Evolutionary conservation across 64 coral and sea anemone genomes (phyloP).

Genomic region (Dendronephthya gigantea): DNA sequence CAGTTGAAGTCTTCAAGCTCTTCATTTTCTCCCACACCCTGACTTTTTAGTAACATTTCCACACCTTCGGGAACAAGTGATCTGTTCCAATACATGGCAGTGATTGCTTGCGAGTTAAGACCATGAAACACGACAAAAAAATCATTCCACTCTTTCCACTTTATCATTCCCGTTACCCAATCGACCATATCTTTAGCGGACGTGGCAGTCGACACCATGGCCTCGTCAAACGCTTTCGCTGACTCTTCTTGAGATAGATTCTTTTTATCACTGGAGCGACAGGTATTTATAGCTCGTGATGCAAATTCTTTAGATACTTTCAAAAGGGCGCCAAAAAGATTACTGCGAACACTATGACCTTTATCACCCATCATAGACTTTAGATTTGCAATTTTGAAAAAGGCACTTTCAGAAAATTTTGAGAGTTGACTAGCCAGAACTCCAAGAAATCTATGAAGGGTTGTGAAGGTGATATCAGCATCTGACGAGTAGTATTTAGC

Average conservation of each 20-base stretch:
- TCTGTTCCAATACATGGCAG: background rate
- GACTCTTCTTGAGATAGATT: background rate
- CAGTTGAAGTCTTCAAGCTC: background rate
- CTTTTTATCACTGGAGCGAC: background rate
- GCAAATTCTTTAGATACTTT: conserved; percentile 10
- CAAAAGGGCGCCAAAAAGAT: background rate
- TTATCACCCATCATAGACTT: background rate
- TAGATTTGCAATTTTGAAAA: background rate
- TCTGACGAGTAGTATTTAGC: background rate
- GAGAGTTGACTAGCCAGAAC: no score
- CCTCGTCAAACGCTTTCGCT: background rate
- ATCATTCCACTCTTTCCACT: conserved; percentile 66
- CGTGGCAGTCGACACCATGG: conserved; percentile 14
- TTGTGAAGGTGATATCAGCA: background rate
- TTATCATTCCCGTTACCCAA: conserved; percentile 63
- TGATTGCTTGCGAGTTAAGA: conserved; percentile 42
- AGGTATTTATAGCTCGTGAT: background rate
- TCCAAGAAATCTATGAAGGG: background rate
- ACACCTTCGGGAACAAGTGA: background rate
- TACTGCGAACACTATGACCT: background rate
- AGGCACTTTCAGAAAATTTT: no score
- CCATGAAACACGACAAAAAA: conserved; percentile 58
- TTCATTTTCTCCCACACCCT: background rate
- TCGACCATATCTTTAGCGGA: conserved; percentile 54
- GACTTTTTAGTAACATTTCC: background rate